A percentile compares a stretch with the other conserved stretches of the same genome.
Conservation (phyloP, 2,113 vertebrate genomes). For the Cottus gobio region DNA sequence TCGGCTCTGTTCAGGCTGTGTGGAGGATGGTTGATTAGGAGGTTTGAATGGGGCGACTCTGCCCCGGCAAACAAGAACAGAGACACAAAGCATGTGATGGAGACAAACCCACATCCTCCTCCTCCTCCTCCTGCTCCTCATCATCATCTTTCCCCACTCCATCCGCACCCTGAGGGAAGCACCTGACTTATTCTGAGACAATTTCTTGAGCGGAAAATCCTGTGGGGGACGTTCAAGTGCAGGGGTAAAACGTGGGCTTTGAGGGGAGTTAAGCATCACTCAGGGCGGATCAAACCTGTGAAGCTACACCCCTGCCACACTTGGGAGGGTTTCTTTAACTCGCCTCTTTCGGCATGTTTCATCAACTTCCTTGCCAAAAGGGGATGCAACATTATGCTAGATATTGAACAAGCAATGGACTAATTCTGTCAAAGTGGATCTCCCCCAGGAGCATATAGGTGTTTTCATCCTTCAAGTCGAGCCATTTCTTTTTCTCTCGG, state of each 20-base stretch:
- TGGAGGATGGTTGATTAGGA: constrained; percentile 30
- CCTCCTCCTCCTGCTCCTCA: constrained; percentile 25
- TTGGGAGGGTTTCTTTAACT: constrained; percentile 51
- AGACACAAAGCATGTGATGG: constrained; percentile 51
- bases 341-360: constrained; percentile 65
- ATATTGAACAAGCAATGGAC: constrained; percentile 71
- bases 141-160: background rate
- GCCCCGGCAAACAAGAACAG: constrained; percentile 59
- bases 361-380: constrained; percentile 66
- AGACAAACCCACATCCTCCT: constrained; percentile 51
- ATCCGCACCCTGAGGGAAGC: constrained; percentile 58
- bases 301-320: constrained; percentile 50
- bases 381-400: constrained; percentile 55
- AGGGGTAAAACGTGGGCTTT: constrained; percentile 67
- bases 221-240: constrained; percentile 65
- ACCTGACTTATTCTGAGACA: constrained; percentile 69
- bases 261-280: constrained; percentile 68
- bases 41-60: constrained; percentile 33
- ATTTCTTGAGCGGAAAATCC: constrained; percentile 70
- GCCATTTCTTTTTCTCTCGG: constrained; percentile 28
- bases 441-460: constrained; percentile 55
- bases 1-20: constrained; percentile 24
- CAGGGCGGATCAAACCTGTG: constrained; percentile 68
- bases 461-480: constrained; percentile 59
- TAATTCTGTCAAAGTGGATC: constrained; percentile 75